Conservation (phyloP, 2,888 invertebrate genomes). For the Thecocarcelia acutangulata region DNA sequence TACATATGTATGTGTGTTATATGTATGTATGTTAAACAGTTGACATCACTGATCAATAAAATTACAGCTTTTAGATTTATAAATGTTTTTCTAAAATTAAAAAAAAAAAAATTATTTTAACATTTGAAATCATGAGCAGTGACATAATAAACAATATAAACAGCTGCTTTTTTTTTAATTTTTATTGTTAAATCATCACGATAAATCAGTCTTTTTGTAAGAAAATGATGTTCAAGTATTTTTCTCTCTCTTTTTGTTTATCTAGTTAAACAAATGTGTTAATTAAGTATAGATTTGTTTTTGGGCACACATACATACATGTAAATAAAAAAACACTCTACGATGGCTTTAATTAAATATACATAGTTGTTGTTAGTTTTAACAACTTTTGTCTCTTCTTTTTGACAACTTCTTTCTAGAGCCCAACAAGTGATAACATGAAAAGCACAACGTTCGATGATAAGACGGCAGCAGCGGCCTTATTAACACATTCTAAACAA, state of each 20-base stretch:
- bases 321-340: conserved; percentile 4
- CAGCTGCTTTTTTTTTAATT: background rate
- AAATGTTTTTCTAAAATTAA: no score
- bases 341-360: background rate
- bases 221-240: conserved; percentile 6
- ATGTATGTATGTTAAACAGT: no score
- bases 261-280: conserved; percentile 39
- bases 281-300: conserved; percentile 38
- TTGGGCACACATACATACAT: no score
- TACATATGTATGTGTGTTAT: no score
- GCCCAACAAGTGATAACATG: conserved; percentile 12
- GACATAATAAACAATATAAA: conserved; percentile 44
- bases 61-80: no score
- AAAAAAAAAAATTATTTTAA: no score
- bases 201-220: background rate
- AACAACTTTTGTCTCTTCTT: background rate
- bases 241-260: conserved; percentile 11
- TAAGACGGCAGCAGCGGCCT: conserved; percentile 48
- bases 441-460: conserved; percentile 7
- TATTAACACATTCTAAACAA: conserved; percentile 56
- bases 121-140: background rate
- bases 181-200: background rate
- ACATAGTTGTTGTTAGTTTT: background rate
- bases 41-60: no score
- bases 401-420: conserved; percentile 24